Evolutionary conservation across 1,140 invertebrate genomes (phyloP), one percentile per base, ranked within the genome.

Genomic region (Sitophilus oryzae): DNA sequence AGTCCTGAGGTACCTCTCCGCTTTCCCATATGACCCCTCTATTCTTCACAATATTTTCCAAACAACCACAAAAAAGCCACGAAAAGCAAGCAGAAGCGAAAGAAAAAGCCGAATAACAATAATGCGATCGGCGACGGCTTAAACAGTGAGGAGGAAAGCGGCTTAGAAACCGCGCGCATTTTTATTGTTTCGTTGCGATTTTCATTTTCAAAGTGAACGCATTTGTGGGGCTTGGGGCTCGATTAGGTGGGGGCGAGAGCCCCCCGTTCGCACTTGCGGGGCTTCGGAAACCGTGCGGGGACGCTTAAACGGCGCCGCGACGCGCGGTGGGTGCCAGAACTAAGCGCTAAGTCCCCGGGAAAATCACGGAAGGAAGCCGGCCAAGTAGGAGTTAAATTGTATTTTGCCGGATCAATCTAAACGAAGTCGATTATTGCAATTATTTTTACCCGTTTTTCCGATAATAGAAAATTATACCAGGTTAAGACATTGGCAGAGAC

Each of bases 201-300:
- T 53, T 36, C 40, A 49, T 57, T 58, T 56, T 49, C 42, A 22
- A 19, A 46, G 30, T 36, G 37, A 47, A 48, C 52, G 55, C 52
- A 34, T 47, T 61, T 63, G 38, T 42, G 44, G 19, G 55, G 61
- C 55, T 63, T 63, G 52, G 49, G n/a, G n/a, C 45, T 55, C 61
- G 59, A 63, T 63, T 61, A 63, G 43, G n/a, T n/a, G n/a, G n/a
- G 58, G 25, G 21, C 34, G 30, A 63, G 56, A 60, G 52, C 52
- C 16, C 14, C 48, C 16, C 20, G 23, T 11, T n/a, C n/a, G n/a
- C n/a, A n/a, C n/a, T n/a, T 30, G 52, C 58, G 62, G 51, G 63
- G 55, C 50, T 64, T 64, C 63, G 11, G 58, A 64, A 64, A 59
- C 57, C 62, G 41, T 56, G 51, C 45, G 44, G 55, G 43, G 61